Percentiles rank a stretch among this genome's conserved stretches.
These are phyloP conservation scores for Brachypteracias leptosomus DNA, from an alignment of 2,113 vertebrate species.

Conservation along the genomic window DNA sequence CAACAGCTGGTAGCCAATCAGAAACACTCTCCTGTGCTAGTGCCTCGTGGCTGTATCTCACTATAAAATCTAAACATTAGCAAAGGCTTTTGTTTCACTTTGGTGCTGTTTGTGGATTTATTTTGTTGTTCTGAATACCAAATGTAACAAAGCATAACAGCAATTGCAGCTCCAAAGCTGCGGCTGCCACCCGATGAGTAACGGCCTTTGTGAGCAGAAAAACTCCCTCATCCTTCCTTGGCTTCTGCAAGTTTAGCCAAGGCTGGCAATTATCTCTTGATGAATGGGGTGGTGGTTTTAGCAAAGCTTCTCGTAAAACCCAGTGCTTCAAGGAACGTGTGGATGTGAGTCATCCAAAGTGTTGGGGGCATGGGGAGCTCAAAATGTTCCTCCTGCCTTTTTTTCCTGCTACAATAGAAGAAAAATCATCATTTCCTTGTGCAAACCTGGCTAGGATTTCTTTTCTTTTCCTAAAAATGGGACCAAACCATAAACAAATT, in stretches of 20 bases:
- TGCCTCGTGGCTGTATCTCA: conserved; percentile 66
- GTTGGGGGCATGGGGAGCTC: not conserved
- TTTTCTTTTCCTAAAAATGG: not conserved
- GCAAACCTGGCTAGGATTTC: not conserved
- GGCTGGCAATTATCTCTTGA: conserved; percentile 25
- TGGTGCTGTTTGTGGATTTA: conserved; percentile 24
- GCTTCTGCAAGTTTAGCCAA: not conserved
- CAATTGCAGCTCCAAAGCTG: conserved; percentile 38
- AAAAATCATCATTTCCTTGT: not conserved
- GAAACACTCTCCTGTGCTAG: conserved; percentile 59
- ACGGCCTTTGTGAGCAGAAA: conserved; percentile 3
- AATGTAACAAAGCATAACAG: conserved; percentile 34
- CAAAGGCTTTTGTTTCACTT: conserved; percentile 62
- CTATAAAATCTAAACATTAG: conserved; percentile 72
- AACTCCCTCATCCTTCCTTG: not conserved
- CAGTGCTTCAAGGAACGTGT: not conserved
- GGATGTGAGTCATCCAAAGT: not conserved
- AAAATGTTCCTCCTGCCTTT: not conserved
- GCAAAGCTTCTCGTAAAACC: not conserved
- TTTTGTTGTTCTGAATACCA: conserved; percentile 26
- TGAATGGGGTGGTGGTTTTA: conserved; percentile 22
- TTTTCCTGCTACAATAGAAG: not conserved
- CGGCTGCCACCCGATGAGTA: conserved; percentile 31
- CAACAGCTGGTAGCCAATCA: conserved; percentile 71
- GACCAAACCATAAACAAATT: not conserved